phyloP scores from a whole-genome alignment of 2,888 invertebrate genomes.

The Uropetala carovei region DNA sequence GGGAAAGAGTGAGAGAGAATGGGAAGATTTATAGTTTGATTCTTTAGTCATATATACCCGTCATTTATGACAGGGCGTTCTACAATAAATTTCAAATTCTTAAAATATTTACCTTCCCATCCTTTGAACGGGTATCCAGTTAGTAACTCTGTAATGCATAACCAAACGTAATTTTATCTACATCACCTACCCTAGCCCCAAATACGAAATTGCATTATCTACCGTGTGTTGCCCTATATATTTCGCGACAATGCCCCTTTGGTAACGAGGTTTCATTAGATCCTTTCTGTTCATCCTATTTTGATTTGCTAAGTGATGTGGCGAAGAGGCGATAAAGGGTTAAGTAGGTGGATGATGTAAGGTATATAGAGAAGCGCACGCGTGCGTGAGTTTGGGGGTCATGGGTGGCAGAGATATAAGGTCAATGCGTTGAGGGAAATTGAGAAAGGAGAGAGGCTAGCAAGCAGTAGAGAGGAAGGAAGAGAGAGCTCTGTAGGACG shows the following conservation, averaged over 20 bases:
- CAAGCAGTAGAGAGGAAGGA: background rate
- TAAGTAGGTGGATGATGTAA: background rate
- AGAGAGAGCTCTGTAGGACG: background rate
- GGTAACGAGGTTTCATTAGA: background rate
- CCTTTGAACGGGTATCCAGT: too few relatives aligned
- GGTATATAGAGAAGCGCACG: background rate
- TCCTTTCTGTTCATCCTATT: background rate
- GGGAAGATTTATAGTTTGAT: too few relatives aligned
- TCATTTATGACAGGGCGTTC: too few relatives aligned
- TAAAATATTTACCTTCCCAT: too few relatives aligned
- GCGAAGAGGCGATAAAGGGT: background rate
- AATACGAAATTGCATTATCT: too few relatives aligned
- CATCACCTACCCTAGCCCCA: too few relatives aligned
- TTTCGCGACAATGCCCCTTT: background rate
- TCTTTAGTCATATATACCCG: too few relatives aligned
- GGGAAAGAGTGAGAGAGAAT: too few relatives aligned
- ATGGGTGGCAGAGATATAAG: background rate
- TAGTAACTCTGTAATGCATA: too few relatives aligned
- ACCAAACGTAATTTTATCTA: too few relatives aligned
- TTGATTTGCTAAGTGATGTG: constrained; percentile 24
- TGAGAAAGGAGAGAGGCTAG: background rate
- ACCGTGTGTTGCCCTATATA: background rate
- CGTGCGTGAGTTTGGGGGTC: background rate
- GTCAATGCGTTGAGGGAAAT: background rate
- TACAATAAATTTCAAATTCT: too few relatives aligned